Evolutionary conservation across 1,140 invertebrate species (phyloP).

Genomic region (Maconellicoccus hirsutus): DNA sequence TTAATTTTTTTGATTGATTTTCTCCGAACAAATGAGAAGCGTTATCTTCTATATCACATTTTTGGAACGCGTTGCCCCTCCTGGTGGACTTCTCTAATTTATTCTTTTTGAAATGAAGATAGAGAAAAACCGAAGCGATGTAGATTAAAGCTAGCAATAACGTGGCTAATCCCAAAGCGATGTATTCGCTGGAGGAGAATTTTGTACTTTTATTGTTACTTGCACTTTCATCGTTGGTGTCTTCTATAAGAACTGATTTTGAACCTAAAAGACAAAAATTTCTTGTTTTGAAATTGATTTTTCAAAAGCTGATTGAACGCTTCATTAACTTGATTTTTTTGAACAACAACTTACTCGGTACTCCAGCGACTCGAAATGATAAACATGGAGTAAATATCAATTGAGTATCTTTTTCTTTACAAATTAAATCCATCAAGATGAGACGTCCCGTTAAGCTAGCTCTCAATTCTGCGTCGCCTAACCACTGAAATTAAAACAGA

Average conservation of each 20-base stretch:
- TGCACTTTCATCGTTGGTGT: background rate
- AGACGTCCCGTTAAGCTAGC: conserved; percentile 62
- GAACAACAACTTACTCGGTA: conserved; percentile 51
- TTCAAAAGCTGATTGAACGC: no score
- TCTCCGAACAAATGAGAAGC: conserved; percentile 7
- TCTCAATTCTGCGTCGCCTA: conserved; percentile 58
- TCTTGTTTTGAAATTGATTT: background rate
- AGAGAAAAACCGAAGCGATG: conserved; percentile 66
- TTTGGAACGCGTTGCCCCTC: conserved; percentile 13
- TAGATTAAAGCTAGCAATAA: conserved; percentile 68
- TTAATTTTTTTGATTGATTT: conserved; percentile 23
- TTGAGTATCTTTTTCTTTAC: conserved; percentile 48
- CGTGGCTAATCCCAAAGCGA: background rate
- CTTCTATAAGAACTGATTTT: background rate
- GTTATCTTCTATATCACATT: background rate
- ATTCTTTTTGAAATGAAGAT: conserved; percentile 51
- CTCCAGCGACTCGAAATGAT: conserved; percentile 69
- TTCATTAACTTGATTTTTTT: background rate
- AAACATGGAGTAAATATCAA: conserved; percentile 63
- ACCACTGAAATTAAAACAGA: conserved; percentile 49
- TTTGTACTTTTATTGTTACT: background rate
- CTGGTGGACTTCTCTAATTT: conserved; percentile 23
- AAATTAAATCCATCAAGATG: conserved; percentile 62
- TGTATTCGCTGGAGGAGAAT: conserved; percentile 28
- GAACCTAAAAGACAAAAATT: background rate